phyloP scores from a whole-genome alignment of 1,140 invertebrate genomes.

The Drosophila melanica region DNA sequence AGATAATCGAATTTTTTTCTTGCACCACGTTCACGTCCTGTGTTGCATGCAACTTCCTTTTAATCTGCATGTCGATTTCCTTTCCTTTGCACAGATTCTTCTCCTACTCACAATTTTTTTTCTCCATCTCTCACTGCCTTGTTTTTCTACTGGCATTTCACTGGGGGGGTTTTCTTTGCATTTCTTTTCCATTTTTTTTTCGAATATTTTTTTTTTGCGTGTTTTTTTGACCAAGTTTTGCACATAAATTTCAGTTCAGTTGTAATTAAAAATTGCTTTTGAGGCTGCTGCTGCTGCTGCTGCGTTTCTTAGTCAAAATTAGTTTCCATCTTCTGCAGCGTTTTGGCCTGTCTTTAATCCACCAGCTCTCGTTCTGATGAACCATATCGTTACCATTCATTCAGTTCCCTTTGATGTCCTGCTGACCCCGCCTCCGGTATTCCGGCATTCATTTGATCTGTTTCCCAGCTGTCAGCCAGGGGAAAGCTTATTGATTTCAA shows the following conservation, averaged over 20 bases:
- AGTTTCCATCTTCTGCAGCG: conserved; percentile 52
- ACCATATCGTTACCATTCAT: conserved; percentile 2
- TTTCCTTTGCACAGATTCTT: conserved; percentile 81
- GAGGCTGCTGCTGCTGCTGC: conserved; percentile 25
- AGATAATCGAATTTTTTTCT: conserved; percentile 81
- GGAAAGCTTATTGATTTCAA: neutral
- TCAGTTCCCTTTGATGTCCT: conserved; percentile 15
- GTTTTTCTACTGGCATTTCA: conserved; percentile 24
- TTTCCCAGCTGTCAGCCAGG: neutral
- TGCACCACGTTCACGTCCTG: conserved; percentile 46
- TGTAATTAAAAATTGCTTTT: conserved; percentile 82
- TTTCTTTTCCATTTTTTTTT: conserved; percentile 15
- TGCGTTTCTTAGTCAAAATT: conserved; percentile 69
- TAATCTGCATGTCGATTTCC: conserved; percentile 83
- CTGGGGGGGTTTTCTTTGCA: neutral
- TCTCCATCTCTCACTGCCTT: conserved; percentile 6
- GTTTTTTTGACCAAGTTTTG: conserved; percentile 55
- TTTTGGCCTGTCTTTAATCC: conserved; percentile 30
- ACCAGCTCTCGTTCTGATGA: conserved; percentile 17
- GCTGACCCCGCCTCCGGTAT: neutral
- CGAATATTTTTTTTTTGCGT: neutral
- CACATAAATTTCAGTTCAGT: conserved; percentile 77
- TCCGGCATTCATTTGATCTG: neutral
- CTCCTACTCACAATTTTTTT: conserved; percentile 17
- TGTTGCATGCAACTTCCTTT: conserved; percentile 77